These are phyloP conservation scores for Mellilla xanthometata DNA, from an alignment of 2,888 invertebrate genomes.

Conservation along the genomic window DNA sequence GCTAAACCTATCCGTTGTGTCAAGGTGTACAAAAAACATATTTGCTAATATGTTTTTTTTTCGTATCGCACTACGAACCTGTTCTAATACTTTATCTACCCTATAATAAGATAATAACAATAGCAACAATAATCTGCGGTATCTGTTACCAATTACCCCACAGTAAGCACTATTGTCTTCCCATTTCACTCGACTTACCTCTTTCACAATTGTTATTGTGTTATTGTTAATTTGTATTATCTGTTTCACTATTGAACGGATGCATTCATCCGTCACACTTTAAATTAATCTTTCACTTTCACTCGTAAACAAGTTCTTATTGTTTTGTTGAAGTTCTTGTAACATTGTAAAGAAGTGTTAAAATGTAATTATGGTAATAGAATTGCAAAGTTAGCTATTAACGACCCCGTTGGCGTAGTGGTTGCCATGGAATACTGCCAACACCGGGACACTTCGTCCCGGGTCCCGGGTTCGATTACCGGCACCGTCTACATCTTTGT, in stretches of 20 bases:
- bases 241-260: constrained; percentile 46
- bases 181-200: constrained; percentile 45
- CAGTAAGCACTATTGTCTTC: constrained; percentile 51
- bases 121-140: constrained; percentile 29
- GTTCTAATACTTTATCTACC: not conserved
- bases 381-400: no score
- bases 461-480: no score
- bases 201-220: constrained; percentile 49
- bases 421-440: no score
- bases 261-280: constrained; percentile 57
- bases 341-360: constrained; percentile 13
- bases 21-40: no score
- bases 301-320: no score
- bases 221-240: constrained; percentile 35
- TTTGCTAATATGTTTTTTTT: no score
- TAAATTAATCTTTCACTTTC: constrained; percentile 63
- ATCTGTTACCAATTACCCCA: constrained; percentile 29
- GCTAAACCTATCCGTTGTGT: no score
- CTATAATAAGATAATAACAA: constrained; percentile 16
- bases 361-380: constrained; percentile 19
- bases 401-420: no score
- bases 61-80: no score
- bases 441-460: no score
- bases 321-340: constrained; percentile 31
- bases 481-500: no score